Evolutionary conservation across 2,888 invertebrate species (phyloP).

Genomic region (Conus canariensis): DNA sequence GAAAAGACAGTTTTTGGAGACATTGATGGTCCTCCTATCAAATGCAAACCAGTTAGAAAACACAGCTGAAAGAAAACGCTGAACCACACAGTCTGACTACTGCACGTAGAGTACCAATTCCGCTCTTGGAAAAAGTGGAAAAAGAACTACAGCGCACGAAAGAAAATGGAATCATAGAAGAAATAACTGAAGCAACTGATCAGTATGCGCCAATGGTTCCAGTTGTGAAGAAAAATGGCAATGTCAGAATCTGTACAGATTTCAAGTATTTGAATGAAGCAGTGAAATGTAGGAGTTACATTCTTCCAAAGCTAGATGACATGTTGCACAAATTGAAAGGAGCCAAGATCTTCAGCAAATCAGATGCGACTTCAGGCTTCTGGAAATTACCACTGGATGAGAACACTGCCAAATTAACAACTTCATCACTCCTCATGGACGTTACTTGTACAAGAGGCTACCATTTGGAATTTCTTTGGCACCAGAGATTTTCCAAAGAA

Average conservation of each 20-base stretch:
- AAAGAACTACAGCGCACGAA: background rate
- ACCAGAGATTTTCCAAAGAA: conserved; percentile 35
- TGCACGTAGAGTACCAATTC: background rate
- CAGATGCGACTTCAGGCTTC: conserved; percentile 4
- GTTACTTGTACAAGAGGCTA: background rate
- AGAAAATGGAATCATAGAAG: background rate
- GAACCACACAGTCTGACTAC: background rate
- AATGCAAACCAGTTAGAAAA: conserved; percentile 1
- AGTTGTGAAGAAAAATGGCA: conserved; percentile 9
- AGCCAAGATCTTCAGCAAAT: conserved; percentile 9
- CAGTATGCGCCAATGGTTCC: conserved; percentile 17
- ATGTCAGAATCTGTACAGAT: background rate
- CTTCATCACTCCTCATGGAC: conserved; percentile 34
- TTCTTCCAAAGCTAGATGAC: conserved; percentile 16
- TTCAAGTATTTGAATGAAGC: conserved; percentile 7
- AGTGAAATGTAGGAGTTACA: conserved; percentile 9
- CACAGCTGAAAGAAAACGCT: background rate
- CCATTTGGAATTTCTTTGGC: conserved; percentile 19
- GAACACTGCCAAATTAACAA: conserved; percentile 21
- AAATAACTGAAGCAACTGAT: background rate
- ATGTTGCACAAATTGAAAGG: background rate
- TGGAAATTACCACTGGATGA: conserved; percentile 15
- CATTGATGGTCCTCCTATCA: background rate
- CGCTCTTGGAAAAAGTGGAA: background rate
- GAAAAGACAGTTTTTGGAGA: background rate